Evolutionary conservation across 2,113 vertebrate species (phyloP), one percentile per base, ranked within the genome.

Genomic region (Crotalus tigris): DNA sequence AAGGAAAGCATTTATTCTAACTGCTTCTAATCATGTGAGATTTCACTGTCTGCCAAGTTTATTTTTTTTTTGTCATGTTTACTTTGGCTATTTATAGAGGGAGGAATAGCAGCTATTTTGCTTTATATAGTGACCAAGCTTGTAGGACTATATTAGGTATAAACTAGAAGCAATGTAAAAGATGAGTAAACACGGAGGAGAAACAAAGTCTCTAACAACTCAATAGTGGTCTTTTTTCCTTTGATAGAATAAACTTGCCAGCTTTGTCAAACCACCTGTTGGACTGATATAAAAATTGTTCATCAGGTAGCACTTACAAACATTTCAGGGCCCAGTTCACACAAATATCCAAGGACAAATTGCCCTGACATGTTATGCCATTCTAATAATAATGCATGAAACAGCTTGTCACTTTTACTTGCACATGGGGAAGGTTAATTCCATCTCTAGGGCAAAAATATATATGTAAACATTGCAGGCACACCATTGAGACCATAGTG

Each of bases 141-240:
- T 92, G 5, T 92, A 96, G 81, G 89, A 88, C 96, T 97, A 97
- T 94, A 95, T 96, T 96, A 97, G 93, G 94, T 95, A 95, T 95
- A 55, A 97, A 93, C 55, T 55, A 53, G 17, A 92, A 95, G 92
- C 88, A 57, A 26, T 12, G 1, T 87, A 23, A 44, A 89, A 6
- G 0, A 89, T 46, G 46, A 85, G 55, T 96, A 90, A 94, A 94
- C 61, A 81, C 21, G 17, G 6, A 90, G 7, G 19, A 92, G 26
- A 93, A 94, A n/a, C n/a, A 90, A 57, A 12, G 26, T 96, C 94
- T 90, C 59, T 95, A 3, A 57, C 85, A 87, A 90, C 39, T 88
- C 44, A 57, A 5, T 23, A 3, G 88, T 55, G 93, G 88, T 53
- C 85, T 93, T 7, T 9, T 19, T 81, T 10, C 6, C 33, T 81